Percentiles rank a stretch among this genome's conserved stretches.
Evolutionary conservation across 30 jellyfish, hydroid and myxozoan genomes (phyloP).

Genomic region (Euphysa ruthae): DNA sequence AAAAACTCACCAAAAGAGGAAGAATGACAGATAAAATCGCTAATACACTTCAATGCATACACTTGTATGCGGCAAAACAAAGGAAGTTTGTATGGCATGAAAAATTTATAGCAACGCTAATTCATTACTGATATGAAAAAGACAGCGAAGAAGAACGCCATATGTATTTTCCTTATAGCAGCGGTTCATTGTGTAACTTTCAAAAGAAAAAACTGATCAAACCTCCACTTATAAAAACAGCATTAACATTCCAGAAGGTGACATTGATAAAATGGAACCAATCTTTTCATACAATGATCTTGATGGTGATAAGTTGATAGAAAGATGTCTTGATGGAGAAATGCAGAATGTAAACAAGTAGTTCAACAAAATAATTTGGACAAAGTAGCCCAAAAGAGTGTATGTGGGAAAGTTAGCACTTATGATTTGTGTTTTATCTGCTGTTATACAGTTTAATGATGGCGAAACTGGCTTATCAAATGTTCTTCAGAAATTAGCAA

Average conservation of each 20-base stretch:
- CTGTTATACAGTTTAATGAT: slow-evolving; percentile 41
- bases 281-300: slow-evolving; percentile 40
- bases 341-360: slow-evolving; percentile 43
- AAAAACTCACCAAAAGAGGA: slow-evolving; percentile 19
- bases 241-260: slow-evolving; percentile 33
- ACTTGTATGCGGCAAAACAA: slow-evolving; percentile 27
- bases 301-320: slow-evolving; percentile 11
- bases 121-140: slow-evolving; percentile 28
- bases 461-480: slow-evolving; percentile 19
- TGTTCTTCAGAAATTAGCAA: slow-evolving; percentile 21
- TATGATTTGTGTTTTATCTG: slow-evolving; percentile 26
- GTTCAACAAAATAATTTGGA: slow-evolving; percentile 36
- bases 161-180: slow-evolving; percentile 24
- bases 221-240: slow-evolving; percentile 14
- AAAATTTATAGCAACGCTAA: slow-evolving; percentile 30
- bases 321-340: slow-evolving; percentile 41
- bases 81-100: slow-evolving; percentile 22
- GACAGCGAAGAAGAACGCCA: slow-evolving; percentile 27
- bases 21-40: slow-evolving; percentile 26
- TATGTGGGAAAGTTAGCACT: slow-evolving; percentile 29
- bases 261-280: slow-evolving; percentile 16
- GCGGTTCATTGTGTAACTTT: slow-evolving; percentile 31
- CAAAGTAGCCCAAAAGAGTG: slow-evolving; percentile 24
- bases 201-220: slow-evolving; percentile 15
- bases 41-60: slow-evolving; percentile 25